Evolutionary conservation across 2,888 invertebrate genomes (phyloP), one percentile per base, ranked within the genome.

Genomic region (Adelognathus sp.): DNA sequence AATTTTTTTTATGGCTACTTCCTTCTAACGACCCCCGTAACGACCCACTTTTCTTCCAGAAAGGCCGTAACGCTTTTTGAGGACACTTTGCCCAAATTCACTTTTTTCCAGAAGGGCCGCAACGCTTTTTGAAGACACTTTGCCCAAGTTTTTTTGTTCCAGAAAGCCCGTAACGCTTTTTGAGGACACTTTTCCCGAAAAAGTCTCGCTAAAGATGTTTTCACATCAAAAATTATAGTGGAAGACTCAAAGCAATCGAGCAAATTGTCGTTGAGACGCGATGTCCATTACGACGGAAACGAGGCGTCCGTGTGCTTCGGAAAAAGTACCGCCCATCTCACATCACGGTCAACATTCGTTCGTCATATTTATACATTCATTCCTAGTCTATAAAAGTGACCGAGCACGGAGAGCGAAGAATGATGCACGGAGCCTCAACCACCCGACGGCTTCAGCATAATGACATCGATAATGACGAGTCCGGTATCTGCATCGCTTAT

Each of bases 401-500:
- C 9, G 29, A 46, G 14, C 16, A 29, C 33, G 5, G 5, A n/a
- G 18, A 21, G 11, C 16, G 46, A 50, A 21, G 29, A 64, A 18
- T 21, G 21, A 44, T 50, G 18, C 31, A 21, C n/a, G 21, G 39
- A 6, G 27, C 41, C 61, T 61, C 61, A 41, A 21, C 41, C 61
- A 52, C 33, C 52, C n/a, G 6, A 33, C 11, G 11, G 9, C 33
- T 2, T 27, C 24, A 14, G 60, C n/a, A n/a, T 67, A 75, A 75
- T 67, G 11, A 54, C 58, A 75, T 75, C 61, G 44, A 50, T 39
- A 67, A 31, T 54, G 52, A 14, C 27, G 21, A 24, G 33, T 52
- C 9, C 31, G 24, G 21, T 50, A 50, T 50, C 24, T 11, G 21
- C 14, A 11, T 6, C 2, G 14, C 29, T 24, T 64, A 36, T 36